Evolutionary conservation across 2,797 vertebrate species (phyloP).

Genomic region (Gorsachius magnificus): DNA sequence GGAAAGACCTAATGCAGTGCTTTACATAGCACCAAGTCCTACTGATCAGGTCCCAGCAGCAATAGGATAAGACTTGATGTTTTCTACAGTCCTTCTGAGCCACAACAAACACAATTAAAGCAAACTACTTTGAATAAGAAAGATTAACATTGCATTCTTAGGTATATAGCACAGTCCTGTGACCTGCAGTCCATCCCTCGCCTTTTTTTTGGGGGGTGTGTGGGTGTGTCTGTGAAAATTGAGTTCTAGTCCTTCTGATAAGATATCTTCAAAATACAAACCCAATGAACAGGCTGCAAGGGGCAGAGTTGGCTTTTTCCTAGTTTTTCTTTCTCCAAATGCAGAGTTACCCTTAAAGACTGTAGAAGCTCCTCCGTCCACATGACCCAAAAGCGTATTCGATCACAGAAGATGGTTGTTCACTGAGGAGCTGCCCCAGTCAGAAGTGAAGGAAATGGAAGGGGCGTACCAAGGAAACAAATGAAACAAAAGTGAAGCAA

Average conservation of each 20-base stretch:
- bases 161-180: not conserved
- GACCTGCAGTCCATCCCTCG: rapidly evolving
- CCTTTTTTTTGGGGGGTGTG: no score
- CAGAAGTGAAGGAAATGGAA: not conserved
- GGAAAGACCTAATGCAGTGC: not conserved
- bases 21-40: not conserved
- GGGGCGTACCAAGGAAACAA: rapidly evolving
- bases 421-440: not conserved
- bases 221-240: no score
- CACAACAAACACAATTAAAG: not conserved
- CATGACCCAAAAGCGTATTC: not conserved
- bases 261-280: not conserved
- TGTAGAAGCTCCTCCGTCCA: not conserved
- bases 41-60: not conserved
- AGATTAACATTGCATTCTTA: not conserved
- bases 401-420: not conserved
- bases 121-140: not conserved
- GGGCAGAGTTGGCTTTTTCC: not conserved
- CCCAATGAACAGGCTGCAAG: rapidly evolving
- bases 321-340: not conserved
- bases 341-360: not conserved
- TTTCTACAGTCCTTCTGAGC: not conserved
- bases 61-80: not conserved
- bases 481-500: not conserved
- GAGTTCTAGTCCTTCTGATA: not conserved